Percentiles rank a stretch among this genome's conserved stretches.
Evolutionary conservation across 2,888 invertebrate genomes (phyloP).

Genomic region (Leucophora obtusa): DNA sequence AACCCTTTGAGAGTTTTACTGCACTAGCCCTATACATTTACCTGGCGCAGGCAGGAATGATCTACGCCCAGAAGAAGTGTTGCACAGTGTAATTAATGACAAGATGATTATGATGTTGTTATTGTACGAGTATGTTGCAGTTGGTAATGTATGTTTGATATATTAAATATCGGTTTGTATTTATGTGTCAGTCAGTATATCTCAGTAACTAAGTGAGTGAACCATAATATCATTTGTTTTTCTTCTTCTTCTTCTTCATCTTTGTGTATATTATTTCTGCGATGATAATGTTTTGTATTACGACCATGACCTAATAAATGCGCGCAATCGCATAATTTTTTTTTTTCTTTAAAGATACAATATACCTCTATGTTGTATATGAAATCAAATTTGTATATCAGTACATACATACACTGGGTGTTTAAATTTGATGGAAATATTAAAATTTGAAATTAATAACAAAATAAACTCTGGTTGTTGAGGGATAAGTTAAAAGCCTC

Average conservation of each 20-base stretch:
- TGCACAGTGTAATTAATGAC: slow-evolving; percentile 1
- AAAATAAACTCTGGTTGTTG: no score
- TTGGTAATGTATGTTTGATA: slow-evolving; percentile 20
- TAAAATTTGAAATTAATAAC: no score
- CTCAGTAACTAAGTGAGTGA: slow-evolving; percentile 16
- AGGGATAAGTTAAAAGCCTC: no score
- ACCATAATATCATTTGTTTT: slow-evolving; percentile 19
- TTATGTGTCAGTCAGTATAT: slow-evolving; percentile 18
- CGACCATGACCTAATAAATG: slow-evolving; percentile 68
- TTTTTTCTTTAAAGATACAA: slow-evolving; percentile 19
- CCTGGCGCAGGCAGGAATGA: no score
- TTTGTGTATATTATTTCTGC: slow-evolving; percentile 39
- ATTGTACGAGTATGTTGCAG: background rate
- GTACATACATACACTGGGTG: background rate
- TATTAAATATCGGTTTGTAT: slow-evolving; percentile 31
- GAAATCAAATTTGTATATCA: slow-evolving; percentile 50
- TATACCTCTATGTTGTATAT: slow-evolving; percentile 1
- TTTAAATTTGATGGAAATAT: no score
- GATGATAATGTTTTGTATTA: slow-evolving; percentile 38
- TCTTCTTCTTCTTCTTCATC: slow-evolving; percentile 21
- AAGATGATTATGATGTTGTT: background rate
- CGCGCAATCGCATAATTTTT: slow-evolving; percentile 63
- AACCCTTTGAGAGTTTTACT: no score
- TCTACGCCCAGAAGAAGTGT: no score
- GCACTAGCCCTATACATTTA: no score